Conservation (phyloP, 2,113 vertebrate species). For the Menidia beryllina region DNA sequence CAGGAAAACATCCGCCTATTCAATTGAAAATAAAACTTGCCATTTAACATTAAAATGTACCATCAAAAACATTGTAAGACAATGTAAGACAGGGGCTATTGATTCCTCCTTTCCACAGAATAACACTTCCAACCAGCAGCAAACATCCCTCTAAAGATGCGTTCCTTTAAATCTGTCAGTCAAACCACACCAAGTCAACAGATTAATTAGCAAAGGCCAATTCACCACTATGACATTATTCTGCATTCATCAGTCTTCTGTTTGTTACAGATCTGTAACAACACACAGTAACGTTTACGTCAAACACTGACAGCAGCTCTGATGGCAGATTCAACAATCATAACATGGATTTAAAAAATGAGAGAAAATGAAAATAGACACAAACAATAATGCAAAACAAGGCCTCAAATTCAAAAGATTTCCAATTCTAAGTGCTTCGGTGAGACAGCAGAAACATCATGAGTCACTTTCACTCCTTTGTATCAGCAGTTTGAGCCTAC, state of each 20-base stretch:
- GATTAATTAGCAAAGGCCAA: neutral
- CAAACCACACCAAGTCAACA: conserved; percentile 7
- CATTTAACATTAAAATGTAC: conserved; percentile 20
- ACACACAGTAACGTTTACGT: conserved; percentile 1
- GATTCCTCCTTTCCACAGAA: conserved; percentile 11
- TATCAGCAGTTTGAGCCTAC: conserved; percentile 52
- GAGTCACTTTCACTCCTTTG: conserved; percentile 26
- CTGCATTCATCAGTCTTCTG: conserved; percentile 26
- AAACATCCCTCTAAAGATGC: neutral
- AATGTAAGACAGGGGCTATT: conserved; percentile 13
- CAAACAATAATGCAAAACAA: too few species aligned
- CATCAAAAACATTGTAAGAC: conserved; percentile 14
- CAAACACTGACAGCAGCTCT: neutral
- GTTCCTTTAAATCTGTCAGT: conserved; percentile 19
- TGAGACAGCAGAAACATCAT: conserved; percentile 42
- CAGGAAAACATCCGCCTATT: conserved; percentile 32
- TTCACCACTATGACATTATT: conserved; percentile 11
- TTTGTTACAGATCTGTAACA: conserved; percentile 5
- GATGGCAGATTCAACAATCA: conserved; percentile 25
- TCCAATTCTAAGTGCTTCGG: conserved; percentile 49
- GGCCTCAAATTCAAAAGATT: too few species aligned
- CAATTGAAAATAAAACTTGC: conserved; percentile 21
- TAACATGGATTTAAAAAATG: neutral
- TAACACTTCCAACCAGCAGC: conserved; percentile 8
- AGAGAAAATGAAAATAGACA: too few species aligned